These are phyloP conservation scores for Lasioglossum leucozonium DNA, from an alignment of 2,888 invertebrate genomes.

Conservation along the genomic window DNA sequence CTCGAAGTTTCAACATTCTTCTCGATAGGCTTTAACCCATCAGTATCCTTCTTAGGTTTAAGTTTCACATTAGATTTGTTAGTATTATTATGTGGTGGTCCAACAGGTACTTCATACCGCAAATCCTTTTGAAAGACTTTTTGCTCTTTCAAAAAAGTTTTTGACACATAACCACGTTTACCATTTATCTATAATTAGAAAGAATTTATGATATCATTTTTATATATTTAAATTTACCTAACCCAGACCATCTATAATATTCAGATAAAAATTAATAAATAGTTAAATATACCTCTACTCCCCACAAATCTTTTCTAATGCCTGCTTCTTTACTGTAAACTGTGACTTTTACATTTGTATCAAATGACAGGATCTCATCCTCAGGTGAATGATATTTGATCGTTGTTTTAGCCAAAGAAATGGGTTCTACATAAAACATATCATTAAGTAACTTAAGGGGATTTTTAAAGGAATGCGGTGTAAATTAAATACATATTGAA, in stretches of 20 bases:
- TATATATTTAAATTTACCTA: neutral
- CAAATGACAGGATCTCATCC: slow-evolving; percentile 89
- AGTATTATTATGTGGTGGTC: slow-evolving; percentile 24
- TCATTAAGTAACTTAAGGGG: slow-evolving; percentile 37
- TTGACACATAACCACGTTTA: slow-evolving; percentile 89
- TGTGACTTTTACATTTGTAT: slow-evolving; percentile 86
- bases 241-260: too few relatives aligned
- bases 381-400: too few relatives aligned
- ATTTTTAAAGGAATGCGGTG: slow-evolving; percentile 59
- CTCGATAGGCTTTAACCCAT: neutral
- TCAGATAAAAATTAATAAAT: neutral
- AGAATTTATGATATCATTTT: slow-evolving; percentile 6
- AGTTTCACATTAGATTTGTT: neutral
- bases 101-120: slow-evolving; percentile 49
- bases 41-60: slow-evolving; percentile 20
- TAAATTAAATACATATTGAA: slow-evolving; percentile 75
- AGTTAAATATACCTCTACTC: slow-evolving; percentile 85
- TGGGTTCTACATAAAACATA: slow-evolving; percentile 85
- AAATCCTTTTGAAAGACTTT: slow-evolving; percentile 84
- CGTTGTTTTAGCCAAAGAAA: slow-evolving; percentile 88
- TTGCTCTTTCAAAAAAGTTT: slow-evolving; percentile 87
- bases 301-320: slow-evolving; percentile 87
- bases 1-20: slow-evolving; percentile 1
- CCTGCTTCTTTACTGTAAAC: slow-evolving; percentile 90
- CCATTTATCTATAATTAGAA: slow-evolving; percentile 86